Percentiles rank a stretch among this genome's conserved stretches.
Conservation (phyloP, 2,888 invertebrate genomes). For the Erpobdella octoculata region DNA sequence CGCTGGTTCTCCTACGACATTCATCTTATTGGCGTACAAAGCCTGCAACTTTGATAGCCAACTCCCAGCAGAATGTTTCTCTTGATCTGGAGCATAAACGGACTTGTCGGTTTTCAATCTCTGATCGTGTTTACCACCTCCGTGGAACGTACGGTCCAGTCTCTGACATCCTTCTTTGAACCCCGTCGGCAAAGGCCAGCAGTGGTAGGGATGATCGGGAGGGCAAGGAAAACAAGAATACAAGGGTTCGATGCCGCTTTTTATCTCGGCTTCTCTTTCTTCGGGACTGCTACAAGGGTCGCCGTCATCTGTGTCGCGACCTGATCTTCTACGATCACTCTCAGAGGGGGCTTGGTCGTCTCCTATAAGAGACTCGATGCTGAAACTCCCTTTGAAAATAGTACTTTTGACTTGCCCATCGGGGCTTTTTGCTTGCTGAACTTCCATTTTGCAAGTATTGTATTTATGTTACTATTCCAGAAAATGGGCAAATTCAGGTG, state of each 20-base stretch:
- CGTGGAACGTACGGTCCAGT: background rate
- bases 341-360: background rate
- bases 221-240: background rate
- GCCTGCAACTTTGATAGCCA: background rate
- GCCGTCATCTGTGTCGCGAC: too few species aligned
- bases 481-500: too few species aligned
- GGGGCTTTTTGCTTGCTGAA: slow-evolving; percentile 2
- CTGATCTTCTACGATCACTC: too few species aligned
- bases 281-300: too few species aligned
- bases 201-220: background rate
- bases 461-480: too few species aligned
- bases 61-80: background rate
- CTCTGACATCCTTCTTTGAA: background rate
- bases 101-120: background rate
- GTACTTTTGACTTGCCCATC: background rate
- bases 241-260: too few species aligned
- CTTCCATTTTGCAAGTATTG: too few species aligned
- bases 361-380: slow-evolving; percentile 1
- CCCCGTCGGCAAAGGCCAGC: background rate
- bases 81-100: too few species aligned
- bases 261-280: background rate
- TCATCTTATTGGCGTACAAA: background rate
- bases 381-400: background rate
- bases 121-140: background rate
- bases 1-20: background rate